These are phyloP conservation scores for Xylota segnis DNA, from an alignment of 2,888 invertebrate species.

Conservation along the genomic window DNA sequence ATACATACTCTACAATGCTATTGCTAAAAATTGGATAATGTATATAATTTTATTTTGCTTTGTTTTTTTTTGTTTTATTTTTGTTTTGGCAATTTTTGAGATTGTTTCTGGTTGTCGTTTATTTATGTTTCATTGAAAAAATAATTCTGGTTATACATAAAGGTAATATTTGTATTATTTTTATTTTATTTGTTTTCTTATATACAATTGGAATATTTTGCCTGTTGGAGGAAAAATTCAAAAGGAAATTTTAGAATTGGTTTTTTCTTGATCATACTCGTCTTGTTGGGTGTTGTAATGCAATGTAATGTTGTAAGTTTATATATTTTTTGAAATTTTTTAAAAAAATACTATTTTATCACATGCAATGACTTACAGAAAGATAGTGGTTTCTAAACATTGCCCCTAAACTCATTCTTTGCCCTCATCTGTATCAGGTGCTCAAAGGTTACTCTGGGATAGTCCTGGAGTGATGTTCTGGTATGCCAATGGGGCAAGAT, in stretches of 20 bases:
- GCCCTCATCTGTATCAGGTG: not conserved
- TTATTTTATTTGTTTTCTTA: constrained; percentile 6
- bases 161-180: not conserved
- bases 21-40: constrained; percentile 19
- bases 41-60: constrained; percentile 15
- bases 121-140: constrained; percentile 54
- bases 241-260: not conserved
- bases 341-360: not conserved
- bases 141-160: constrained; percentile 52
- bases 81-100: constrained; percentile 56
- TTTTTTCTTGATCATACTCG: not conserved
- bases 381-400: not conserved
- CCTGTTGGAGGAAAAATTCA: not conserved
- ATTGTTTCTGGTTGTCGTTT: constrained; percentile 53
- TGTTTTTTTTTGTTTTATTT: constrained; percentile 16
- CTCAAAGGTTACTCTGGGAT: no score
- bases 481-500: no score
- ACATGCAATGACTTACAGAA: constrained; percentile 4
- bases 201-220: constrained; percentile 34
- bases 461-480: no score
- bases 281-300: not conserved
- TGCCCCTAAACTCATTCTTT: not conserved
- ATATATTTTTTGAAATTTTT: not conserved
- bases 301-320: not conserved
- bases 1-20: constrained; percentile 36